Evolutionary conservation across 2,888 invertebrate species (phyloP).

Genomic region (Pammene aurita): DNA sequence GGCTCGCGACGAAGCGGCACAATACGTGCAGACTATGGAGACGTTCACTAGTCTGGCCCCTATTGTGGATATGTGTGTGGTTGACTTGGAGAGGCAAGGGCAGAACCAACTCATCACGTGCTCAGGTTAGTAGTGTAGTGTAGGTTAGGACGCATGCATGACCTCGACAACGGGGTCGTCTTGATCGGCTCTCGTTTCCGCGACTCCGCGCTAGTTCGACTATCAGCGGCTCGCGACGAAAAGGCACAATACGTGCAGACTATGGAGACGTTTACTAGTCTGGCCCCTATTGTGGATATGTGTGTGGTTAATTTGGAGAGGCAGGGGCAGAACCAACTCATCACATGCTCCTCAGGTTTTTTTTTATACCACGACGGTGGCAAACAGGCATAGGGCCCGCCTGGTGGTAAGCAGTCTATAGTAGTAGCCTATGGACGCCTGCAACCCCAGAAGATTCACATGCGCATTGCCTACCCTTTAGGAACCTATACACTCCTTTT

Average conservation of each 20-base stretch:
- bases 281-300: constrained; percentile 99
- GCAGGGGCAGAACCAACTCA: constrained; percentile 98
- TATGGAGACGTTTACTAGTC: constrained; percentile 98
- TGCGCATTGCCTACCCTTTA: too few species aligned
- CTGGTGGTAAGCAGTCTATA: too few species aligned
- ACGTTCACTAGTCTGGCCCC: constrained; percentile 98
- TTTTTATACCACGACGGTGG: too few species aligned
- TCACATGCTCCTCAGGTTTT: constrained; percentile 98
- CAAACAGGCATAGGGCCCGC: too few species aligned
- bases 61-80: constrained; percentile 98
- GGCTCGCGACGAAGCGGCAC: constrained; percentile 91
- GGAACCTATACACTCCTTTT: too few species aligned
- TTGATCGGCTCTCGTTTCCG: constrained; percentile 98
- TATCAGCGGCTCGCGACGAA: constrained; percentile 93
- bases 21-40: constrained; percentile 97
- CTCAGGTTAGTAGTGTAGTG: constrained; percentile 84
- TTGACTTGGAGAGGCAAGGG: constrained; percentile 97
- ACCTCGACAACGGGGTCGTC: constrained; percentile 99
- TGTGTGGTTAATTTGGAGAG: constrained; percentile 98
- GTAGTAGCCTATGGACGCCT: too few species aligned
- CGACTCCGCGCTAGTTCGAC: constrained; percentile 96
- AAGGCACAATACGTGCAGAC: constrained; percentile 94
- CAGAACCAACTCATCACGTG: constrained; percentile 99
- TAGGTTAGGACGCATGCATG: constrained; percentile 91
- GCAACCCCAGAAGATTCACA: too few species aligned